Conservation (phyloP, 2,888 invertebrate genomes). For the Lasius platythorax region DNA sequence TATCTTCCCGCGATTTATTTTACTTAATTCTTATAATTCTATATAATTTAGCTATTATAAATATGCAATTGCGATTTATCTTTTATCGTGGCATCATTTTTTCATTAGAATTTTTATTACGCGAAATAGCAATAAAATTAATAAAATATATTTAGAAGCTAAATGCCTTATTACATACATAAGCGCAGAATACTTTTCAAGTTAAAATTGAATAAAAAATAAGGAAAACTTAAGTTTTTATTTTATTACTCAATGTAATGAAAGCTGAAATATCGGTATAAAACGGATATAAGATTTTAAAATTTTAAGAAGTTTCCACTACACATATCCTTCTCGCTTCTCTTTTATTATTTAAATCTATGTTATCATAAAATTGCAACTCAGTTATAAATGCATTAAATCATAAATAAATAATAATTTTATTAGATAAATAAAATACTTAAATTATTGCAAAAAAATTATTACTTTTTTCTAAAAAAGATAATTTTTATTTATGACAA, state of each 20-base stretch:
- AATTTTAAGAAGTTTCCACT: neutral
- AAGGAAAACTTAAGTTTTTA: neutral
- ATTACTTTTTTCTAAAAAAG: neutral
- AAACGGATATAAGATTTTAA: neutral
- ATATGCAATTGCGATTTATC: neutral
- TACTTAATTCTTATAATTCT: conserved; percentile 16
- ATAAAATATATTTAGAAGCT: neutral
- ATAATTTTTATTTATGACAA: neutral
- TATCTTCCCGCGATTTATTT: neutral
- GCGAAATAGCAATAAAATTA: neutral
- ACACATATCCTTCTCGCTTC: neutral
- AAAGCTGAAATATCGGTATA: neutral
- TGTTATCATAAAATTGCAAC: neutral
- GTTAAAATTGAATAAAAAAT: neutral
- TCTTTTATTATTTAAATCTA: neutral
- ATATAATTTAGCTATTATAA: neutral
- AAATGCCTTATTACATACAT: neutral
- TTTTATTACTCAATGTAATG: neutral
- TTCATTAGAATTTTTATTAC: neutral
- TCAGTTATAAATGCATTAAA: neutral
- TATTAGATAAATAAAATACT: neutral
- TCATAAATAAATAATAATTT: neutral
- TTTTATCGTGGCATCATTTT: neutral
- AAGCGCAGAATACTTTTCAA: neutral
- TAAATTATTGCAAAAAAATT: neutral